Percentiles rank a stretch among this genome's conserved stretches.
Conservation (phyloP, 2,888 invertebrate species). For the Acronicta psi region DNA sequence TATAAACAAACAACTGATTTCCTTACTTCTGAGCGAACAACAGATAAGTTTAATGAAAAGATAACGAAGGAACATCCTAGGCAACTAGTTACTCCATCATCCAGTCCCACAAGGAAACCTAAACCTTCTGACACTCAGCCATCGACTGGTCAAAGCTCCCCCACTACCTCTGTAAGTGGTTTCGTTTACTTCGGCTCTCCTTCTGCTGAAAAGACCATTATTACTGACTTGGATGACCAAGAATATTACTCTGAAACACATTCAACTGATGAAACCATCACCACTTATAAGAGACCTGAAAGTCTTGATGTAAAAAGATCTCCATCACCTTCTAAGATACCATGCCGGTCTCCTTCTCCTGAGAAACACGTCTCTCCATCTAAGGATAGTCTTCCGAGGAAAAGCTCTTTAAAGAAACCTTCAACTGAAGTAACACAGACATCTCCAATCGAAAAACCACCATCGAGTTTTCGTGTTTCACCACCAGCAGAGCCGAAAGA, state of each 20-base stretch:
- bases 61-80: slow-evolving; percentile 71
- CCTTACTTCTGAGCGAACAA: slow-evolving; percentile 70
- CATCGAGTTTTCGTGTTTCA: slow-evolving; percentile 78
- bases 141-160: slow-evolving; percentile 85
- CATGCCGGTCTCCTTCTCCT: slow-evolving; percentile 80
- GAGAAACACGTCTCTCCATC: slow-evolving; percentile 70
- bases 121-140: slow-evolving; percentile 73
- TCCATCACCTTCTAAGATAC: slow-evolving; percentile 80
- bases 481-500: slow-evolving; percentile 72
- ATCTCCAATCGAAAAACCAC: slow-evolving; percentile 80
- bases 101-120: slow-evolving; percentile 84
- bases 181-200: slow-evolving; percentile 84
- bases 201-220: slow-evolving; percentile 65
- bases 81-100: slow-evolving; percentile 83
- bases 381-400: slow-evolving; percentile 80
- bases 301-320: slow-evolving; percentile 63
- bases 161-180: slow-evolving; percentile 88
- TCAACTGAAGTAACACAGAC: slow-evolving; percentile 63
- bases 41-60: slow-evolving; percentile 72
- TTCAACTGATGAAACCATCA: slow-evolving; percentile 53
- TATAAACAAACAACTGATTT: slow-evolving; percentile 73
- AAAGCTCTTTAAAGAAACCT: slow-evolving; percentile 84
- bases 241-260: slow-evolving; percentile 61
- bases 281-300: slow-evolving; percentile 60
- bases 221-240: slow-evolving; percentile 79